phyloP scores from a whole-genome alignment of 2,113 vertebrate species.

The Siniperca knerii region DNA sequence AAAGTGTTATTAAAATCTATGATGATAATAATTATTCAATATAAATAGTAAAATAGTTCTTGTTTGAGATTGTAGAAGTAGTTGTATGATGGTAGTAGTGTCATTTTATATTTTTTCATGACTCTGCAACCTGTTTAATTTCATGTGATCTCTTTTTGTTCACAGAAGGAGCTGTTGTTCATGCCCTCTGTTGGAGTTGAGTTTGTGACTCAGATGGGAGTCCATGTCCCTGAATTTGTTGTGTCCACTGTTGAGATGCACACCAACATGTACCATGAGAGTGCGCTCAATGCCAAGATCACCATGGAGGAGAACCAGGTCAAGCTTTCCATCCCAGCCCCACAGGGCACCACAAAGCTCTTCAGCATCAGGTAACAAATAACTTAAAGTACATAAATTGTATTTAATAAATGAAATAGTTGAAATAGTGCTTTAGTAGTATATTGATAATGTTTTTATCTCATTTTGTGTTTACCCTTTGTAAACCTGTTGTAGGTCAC shows the following conservation, averaged over 20 bases:
- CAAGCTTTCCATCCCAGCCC: slow-evolving; percentile 88
- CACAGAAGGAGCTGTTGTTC: slow-evolving; percentile 85
- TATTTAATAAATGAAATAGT: background rate
- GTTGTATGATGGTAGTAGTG: background rate
- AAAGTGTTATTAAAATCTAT: background rate
- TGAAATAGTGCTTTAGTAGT: background rate
- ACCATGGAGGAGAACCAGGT: slow-evolving; percentile 82
- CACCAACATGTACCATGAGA: slow-evolving; percentile 91
- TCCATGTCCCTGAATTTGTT: slow-evolving; percentile 88
- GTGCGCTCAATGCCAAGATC: slow-evolving; percentile 81
- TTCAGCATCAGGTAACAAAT: slow-evolving; percentile 86
- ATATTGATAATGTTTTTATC: background rate
- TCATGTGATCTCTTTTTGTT: slow-evolving; percentile 27
- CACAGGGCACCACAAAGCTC: slow-evolving; percentile 83
- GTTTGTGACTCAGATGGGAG: slow-evolving; percentile 89
- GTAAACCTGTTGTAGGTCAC: background rate
- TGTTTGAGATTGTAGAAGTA: background rate
- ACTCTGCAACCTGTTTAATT: background rate
- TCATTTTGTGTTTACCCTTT: background rate
- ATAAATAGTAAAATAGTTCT: background rate
- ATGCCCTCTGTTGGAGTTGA: slow-evolving; percentile 89
- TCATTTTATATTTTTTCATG: background rate
- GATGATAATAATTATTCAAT: background rate
- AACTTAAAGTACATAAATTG: background rate
- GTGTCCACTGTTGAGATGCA: slow-evolving; percentile 87